Base-by-base conservation (phyloP, 2,113 vertebrate species). In the Hippocampus comes region DNA sequence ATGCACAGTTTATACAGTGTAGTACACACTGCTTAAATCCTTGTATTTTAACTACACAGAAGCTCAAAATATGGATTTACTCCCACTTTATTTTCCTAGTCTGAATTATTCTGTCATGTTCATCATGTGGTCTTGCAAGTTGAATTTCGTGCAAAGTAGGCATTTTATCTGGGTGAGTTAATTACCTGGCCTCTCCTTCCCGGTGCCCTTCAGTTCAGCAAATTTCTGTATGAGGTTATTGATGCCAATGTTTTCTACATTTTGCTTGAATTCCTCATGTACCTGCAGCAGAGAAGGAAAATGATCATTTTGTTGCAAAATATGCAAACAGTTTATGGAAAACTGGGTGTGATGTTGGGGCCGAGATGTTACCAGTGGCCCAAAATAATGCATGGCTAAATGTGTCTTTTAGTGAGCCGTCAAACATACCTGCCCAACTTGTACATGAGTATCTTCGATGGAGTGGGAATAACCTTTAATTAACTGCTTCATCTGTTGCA, bases 221-320 rank as follows among this genome's bases (percentile, higher is more conserved):
- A 97, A 96, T 71, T 94, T 95, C 79, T 94, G 90, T 42, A 99
- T 87, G 75, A 99, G 92, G 78, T 91, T 93, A 38, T 95, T 94
- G 3, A 95, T 93, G 25, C 93, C 94, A 2, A 97, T 95, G 81
- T 99, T 98, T 80, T 98, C 96, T 82, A 97, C 94, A 12, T 98
- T 98, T 81, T 99, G 97, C 84, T 98, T 97, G 83, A 98, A 98
- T 18, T 99, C 97, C 81, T 97, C 96, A 0, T 98, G 95, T 0
- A 99, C 97, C 96, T 98, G 72, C 46, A 74, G 77, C 46, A 12
- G 9, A 75, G 3, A 14, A 67, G 0, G 34, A 66, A 9, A 21
- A 27, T 27, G 5, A 46, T 69, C 14, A 42, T 38, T 15, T 21
- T 34, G 27, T 5, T 18, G 25, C 14, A 9, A 23, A 64, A 67